Evolutionary conservation across 2,797 vertebrate genomes (phyloP).

Genomic region (Syngnathus acus): DNA sequence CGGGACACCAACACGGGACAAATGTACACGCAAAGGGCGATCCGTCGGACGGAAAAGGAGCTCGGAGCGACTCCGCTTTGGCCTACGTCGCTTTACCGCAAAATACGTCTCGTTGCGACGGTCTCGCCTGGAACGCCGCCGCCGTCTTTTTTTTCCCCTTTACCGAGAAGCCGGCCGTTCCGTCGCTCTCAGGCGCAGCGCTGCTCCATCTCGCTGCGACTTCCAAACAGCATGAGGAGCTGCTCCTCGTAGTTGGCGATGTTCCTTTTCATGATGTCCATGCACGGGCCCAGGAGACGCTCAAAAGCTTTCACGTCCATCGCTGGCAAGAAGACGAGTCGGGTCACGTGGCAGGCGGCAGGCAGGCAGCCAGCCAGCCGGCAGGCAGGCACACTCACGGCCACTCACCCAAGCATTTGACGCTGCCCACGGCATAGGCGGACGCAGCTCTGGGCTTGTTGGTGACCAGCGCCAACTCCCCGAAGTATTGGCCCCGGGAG

Average conservation of each 20-base stretch:
- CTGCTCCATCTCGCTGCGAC: slow-evolving; percentile 90
- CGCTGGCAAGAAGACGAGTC: slow-evolving; percentile 60
- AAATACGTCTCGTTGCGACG: slow-evolving; percentile 24
- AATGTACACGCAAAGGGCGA: slow-evolving; percentile 44
- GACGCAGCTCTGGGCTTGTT: slow-evolving; percentile 97
- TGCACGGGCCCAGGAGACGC: slow-evolving; percentile 96
- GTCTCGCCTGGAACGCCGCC: slow-evolving; percentile 44
- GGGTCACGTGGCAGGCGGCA: too few species aligned
- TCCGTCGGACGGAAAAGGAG: slow-evolving; percentile 32
- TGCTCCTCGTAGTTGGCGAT: slow-evolving; percentile 98
- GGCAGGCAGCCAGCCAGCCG: too few species aligned
- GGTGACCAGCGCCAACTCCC: slow-evolving; percentile 93
- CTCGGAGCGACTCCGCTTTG: slow-evolving; percentile 48
- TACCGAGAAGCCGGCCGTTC: slow-evolving; percentile 44
- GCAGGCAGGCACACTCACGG: too few species aligned
- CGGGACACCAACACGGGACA: slow-evolving; percentile 41
- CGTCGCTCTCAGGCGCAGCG: slow-evolving; percentile 78
- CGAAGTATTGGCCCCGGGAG: slow-evolving; percentile 94
- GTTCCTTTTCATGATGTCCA: slow-evolving; percentile 99
- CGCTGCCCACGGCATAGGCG: slow-evolving; percentile 89
- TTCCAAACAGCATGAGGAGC: slow-evolving; percentile 88
- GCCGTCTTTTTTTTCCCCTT: neutral
- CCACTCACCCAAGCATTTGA: slow-evolving; percentile 94
- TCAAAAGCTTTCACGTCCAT: slow-evolving; percentile 97
- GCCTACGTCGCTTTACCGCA: slow-evolving; percentile 44